Evolutionary conservation across 2,113 vertebrate genomes (phyloP).

Genomic region (Leuciscus idus): DNA sequence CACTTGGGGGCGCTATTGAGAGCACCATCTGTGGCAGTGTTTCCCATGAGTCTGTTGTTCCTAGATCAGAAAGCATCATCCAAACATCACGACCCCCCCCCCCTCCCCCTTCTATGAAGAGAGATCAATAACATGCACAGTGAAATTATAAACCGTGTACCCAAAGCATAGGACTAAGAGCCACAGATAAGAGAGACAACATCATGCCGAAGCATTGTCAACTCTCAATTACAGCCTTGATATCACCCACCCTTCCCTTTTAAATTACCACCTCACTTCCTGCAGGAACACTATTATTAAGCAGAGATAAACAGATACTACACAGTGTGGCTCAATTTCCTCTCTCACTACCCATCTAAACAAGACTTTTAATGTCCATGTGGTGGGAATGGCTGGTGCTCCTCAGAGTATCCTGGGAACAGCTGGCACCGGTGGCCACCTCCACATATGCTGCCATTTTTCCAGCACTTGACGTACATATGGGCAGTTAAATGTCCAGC

Average conservation of each 20-base stretch:
- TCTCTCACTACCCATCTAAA: slow-evolving; percentile 10
- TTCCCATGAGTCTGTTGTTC: neutral
- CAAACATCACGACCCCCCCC: neutral
- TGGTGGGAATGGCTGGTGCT: slow-evolving; percentile 11
- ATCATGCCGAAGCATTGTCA: neutral
- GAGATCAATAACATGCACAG: neutral
- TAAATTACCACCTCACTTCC: slow-evolving; percentile 38
- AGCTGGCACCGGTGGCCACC: slow-evolving; percentile 9
- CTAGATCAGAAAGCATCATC: neutral
- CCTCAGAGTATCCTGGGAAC: slow-evolving; percentile 27
- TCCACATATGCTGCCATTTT: slow-evolving; percentile 27
- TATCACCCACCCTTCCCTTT: neutral
- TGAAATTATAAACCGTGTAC: slow-evolving; percentile 14
- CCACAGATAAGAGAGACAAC: neutral
- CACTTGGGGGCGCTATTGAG: slow-evolving; percentile 46
- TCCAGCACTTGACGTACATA: neutral
- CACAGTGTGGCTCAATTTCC: slow-evolving; percentile 28
- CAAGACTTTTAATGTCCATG: slow-evolving; percentile 29
- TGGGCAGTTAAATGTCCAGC: slow-evolving; percentile 37
- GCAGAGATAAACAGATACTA: slow-evolving; percentile 50
- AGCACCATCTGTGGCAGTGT: neutral
- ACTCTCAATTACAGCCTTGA: slow-evolving; percentile 29
- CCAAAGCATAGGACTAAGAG: neutral
- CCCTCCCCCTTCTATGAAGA: neutral
- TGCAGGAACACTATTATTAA: slow-evolving; percentile 50